Percentiles rank a stretch among this genome's conserved stretches.
phyloP scores from a whole-genome alignment of 2,888 invertebrate genomes.

The Vannuccia rotundouncinata region DNA sequence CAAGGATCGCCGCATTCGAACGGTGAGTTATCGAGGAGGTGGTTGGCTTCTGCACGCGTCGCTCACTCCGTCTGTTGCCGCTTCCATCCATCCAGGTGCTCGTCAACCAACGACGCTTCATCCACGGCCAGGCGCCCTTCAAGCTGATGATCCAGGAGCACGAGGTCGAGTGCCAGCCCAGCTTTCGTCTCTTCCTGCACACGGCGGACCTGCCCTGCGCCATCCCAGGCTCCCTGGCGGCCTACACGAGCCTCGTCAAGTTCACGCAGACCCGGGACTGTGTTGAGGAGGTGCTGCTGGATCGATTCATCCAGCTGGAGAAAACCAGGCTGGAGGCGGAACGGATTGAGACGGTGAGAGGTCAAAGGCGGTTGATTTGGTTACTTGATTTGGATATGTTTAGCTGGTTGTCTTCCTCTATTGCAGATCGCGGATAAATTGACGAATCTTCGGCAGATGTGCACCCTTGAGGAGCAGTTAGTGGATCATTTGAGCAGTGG shows the following conservation, averaged over 20 bases:
- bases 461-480: conserved; percentile 49
- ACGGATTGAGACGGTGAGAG: conserved; percentile 40
- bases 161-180: conserved; percentile 56
- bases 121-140: conserved; percentile 50
- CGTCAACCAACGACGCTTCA: conserved; percentile 48
- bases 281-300: conserved; percentile 52
- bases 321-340: conserved; percentile 55
- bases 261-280: conserved; percentile 49
- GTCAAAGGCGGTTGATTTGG: not conserved
- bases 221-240: conserved; percentile 50
- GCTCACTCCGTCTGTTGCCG: too few relatives aligned
- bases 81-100: conserved; percentile 46
- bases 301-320: conserved; percentile 52
- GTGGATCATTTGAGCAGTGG: conserved; percentile 49
- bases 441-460: not conserved
- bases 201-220: conserved; percentile 47
- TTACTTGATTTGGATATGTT: too few relatives aligned
- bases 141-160: conserved; percentile 55
- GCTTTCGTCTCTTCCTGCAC: conserved; percentile 54
- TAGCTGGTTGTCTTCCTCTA: too few relatives aligned
- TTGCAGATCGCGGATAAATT: not conserved
- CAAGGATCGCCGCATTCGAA: conserved; percentile 45
- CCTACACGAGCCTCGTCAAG: conserved; percentile 50
- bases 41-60: too few relatives aligned
- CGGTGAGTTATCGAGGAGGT: too few relatives aligned